Evolutionary conservation across 2,888 invertebrate genomes (phyloP).

Genomic region (Hypselothyrea guttata): DNA sequence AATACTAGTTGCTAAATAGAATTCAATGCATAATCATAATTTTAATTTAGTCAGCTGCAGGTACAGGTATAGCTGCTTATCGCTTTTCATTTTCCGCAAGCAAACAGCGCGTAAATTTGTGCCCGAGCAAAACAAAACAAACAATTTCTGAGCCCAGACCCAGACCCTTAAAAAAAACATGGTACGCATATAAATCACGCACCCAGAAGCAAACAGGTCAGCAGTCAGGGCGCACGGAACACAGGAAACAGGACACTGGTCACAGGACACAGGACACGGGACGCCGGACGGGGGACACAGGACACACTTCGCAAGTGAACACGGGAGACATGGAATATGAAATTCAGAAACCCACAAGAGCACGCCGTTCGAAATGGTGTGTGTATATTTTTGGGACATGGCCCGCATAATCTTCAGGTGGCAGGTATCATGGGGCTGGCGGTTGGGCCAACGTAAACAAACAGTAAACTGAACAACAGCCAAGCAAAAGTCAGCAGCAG

Average conservation of each 20-base stretch:
- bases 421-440: constrained; percentile 9
- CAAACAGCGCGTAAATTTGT: constrained; percentile 36
- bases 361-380: constrained; percentile 11
- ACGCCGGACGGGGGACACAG: too few relatives aligned
- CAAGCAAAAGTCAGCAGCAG: constrained; percentile 15
- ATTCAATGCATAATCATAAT: constrained; percentile 9
- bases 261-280: too few relatives aligned
- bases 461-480: constrained; percentile 23
- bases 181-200: constrained; percentile 46
- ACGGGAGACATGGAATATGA: constrained; percentile 41
- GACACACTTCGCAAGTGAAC: background rate
- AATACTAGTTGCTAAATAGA: constrained; percentile 5
- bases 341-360: constrained; percentile 28
- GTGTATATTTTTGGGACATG: constrained; percentile 7
- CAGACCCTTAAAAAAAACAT: constrained; percentile 23
- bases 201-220: constrained; percentile 28
- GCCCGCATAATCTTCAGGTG: constrained; percentile 41
- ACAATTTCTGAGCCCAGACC: constrained; percentile 25
- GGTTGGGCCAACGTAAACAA: constrained; percentile 17
- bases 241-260: constrained; percentile 9
- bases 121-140: constrained; percentile 22
- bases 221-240: constrained; percentile 1
- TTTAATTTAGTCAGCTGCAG: constrained; percentile 17
- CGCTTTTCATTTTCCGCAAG: constrained; percentile 32
- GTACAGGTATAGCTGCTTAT: constrained; percentile 22